Base-by-base conservation (phyloP, 2,888 invertebrate species). In the Capitulum mitella region DNA sequence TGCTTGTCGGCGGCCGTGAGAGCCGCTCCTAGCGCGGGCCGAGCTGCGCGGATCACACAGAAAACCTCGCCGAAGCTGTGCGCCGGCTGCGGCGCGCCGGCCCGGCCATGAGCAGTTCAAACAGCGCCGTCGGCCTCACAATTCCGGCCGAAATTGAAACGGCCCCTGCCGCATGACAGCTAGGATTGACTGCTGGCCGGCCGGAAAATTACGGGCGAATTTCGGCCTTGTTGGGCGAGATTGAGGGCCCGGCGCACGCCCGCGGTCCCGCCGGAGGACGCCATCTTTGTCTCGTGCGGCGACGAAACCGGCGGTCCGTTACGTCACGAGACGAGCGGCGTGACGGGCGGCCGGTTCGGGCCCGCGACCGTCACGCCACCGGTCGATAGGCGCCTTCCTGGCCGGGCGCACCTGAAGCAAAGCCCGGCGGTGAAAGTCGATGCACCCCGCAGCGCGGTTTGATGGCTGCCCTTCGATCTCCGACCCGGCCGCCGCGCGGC, bases 301-400 rank as follows among this genome's bases (percentile, higher is more conserved):
- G 34, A 10, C 32, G 3, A 19, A 16, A 10, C 14, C 8, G 32
- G 14, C 19, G 19, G 34, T 16, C 16, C 34, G 64, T 34, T 29
- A 64, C 64, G 64, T 64, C 34, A 34, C 64, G 34, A 8, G 29
- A n/a, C n/a, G 5, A 3, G n/a, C n/a, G 58, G 19, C 34, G 64
- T 34, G 64, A 34, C 34, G 19, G 64, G 6, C 64, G 16, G 16
- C 16, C 64, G 34, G 64, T 16, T 64, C 19, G 29, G 34, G 19
- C 19, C 3, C 34, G 34, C 64, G 1, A 16, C 19, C 29, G 34
- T 32, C 34, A 64, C 64, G 64, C 32, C 64, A 34, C 3, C 16
- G 64, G 64, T 64, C 64, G 64, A 64, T 64, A 64, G 34, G 19
- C 34, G 64, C 64, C 34, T 64, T 64, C 64, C 14, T 64, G 64